A percentile compares a stretch with the other conserved stretches of the same genome.
Conservation (phyloP, 2,113 vertebrate genomes). For the Martes martes region DNA sequence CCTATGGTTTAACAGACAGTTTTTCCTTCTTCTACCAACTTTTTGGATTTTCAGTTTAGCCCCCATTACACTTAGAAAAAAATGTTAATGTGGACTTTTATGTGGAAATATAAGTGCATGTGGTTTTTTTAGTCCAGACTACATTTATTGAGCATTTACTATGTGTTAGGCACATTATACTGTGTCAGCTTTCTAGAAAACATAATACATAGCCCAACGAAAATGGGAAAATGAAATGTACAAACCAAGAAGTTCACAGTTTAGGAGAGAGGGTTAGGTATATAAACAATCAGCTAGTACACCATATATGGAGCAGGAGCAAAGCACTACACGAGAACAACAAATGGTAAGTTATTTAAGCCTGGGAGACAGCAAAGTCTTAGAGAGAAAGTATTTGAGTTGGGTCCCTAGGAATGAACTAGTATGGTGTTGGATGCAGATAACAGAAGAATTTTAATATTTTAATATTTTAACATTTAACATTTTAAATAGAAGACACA, state of each 20-base stretch:
- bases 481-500: not conserved
- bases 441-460: not conserved
- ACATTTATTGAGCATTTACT: not conserved
- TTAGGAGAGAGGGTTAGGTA: not conserved
- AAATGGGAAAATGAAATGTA: not conserved
- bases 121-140: not conserved
- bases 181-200: not conserved
- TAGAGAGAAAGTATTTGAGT: not conserved
- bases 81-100: slow-evolving; percentile 9
- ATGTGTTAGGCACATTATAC: not conserved
- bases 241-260: not conserved
- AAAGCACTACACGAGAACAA: not conserved
- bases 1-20: not conserved
- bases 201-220: slow-evolving; percentile 16
- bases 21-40: not conserved
- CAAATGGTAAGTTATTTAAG: slow-evolving; percentile 10
- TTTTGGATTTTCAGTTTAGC: not conserved
- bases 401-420: not conserved
- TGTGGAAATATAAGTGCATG: not conserved
- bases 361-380: not conserved
- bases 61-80: not conserved
- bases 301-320: not conserved
- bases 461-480: no score
- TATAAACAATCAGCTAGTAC: not conserved
- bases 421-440: not conserved